Evolutionary conservation across 2,797 vertebrate genomes (phyloP), one percentile per base, ranked within the genome.

Genomic region (Sebastes itinus): DNA sequence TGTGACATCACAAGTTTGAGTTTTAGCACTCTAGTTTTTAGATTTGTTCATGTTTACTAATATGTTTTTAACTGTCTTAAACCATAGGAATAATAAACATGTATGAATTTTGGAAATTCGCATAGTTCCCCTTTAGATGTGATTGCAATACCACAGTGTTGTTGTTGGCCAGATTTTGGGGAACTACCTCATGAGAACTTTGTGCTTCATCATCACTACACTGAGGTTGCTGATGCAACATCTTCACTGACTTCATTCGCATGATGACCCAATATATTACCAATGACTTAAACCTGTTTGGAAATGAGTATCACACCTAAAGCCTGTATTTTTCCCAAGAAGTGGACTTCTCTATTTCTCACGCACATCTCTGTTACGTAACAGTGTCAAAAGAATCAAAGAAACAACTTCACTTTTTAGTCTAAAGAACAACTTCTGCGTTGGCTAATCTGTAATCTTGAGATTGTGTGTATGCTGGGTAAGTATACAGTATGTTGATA

Each of bases 171-270:
- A 35, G 2, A 81, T 28, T 62, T 76, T 82, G 32, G 14, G 81
- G 72, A 92, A 92, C 27, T 42, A 42, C 38, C 1, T 16, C 14
- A 18, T 42, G 16, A 72, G 72, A 92, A 92, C 27, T 73, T 52
- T 23, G 8, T 56, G 9, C 27, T 70, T 72, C 54, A 78, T 91
- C 80, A 87, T 81, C 59, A 77, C 9, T 23, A 59, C 20, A 35
- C 42, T 4, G 4, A 2, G 8, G 20, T n/a, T 78, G 42, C 14
- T 87, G 75, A 88, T 79, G 83, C 76, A 94, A 90, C 56, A 8
- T 9, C 2, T 33, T 16, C 6, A 46, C 2, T 72, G 71, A 28
- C 66, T 67, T 5, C 6, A 77, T 83, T 8, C 23, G 1, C 14
- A 64, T 6, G 74, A 55, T 87, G 54, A 78, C 32, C 2, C 28